A percentile compares a stretch with the other conserved stretches of the same genome.
Conservation (phyloP, 2,797 vertebrate species). For the Sebastes aleutianus region DNA sequence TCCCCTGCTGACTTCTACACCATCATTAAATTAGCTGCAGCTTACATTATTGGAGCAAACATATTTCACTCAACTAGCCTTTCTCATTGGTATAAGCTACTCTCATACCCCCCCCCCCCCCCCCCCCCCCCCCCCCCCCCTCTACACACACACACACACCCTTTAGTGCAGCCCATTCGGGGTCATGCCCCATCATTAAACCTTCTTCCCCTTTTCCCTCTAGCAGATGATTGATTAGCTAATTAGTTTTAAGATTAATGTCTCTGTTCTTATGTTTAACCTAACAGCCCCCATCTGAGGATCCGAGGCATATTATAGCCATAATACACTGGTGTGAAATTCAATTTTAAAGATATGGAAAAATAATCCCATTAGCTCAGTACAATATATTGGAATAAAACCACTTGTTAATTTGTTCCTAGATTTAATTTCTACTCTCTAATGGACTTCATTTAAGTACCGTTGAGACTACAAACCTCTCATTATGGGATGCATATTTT, state of each 20-base stretch:
- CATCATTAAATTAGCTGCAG: conserved; percentile 1
- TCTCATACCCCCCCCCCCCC: background rate
- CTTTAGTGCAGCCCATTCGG: background rate
- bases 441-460: background rate
- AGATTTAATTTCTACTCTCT: conserved; percentile 6
- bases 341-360: conserved; percentile 21
- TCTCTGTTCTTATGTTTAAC: conserved; percentile 42
- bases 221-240: conserved; percentile 48
- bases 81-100: background rate
- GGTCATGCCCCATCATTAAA: conserved; percentile 37
- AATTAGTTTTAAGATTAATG: conserved; percentile 61
- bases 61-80: conserved; percentile 12
- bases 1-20: background rate
- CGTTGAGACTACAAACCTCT: background rate
- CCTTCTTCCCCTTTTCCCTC: conserved; percentile 7
- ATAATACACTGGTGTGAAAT: conserved; percentile 21
- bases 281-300: conserved; percentile 26
- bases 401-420: conserved; percentile 10
- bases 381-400: conserved; percentile 13
- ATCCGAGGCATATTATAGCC: conserved; percentile 6
- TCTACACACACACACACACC: too few species aligned
- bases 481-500: background rate
- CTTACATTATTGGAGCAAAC: background rate
- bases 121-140: background rate
- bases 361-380: conserved; percentile 27